phyloP scores from a whole-genome alignment of 2,113 vertebrate genomes.

The Parus major region DNA sequence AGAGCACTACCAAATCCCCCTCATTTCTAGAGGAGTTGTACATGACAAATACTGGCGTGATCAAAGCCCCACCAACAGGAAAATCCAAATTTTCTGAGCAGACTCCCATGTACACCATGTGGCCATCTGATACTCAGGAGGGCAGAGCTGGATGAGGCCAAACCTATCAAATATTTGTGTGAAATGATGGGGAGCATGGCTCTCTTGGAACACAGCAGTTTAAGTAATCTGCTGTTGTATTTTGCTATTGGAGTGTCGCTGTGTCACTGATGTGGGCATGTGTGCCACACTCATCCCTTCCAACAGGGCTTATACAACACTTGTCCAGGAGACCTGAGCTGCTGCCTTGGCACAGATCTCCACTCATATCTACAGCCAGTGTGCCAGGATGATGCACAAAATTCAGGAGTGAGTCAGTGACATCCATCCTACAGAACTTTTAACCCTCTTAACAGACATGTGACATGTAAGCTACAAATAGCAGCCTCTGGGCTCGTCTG shows the following conservation, averaged over 20 bases:
- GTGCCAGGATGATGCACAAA: not conserved
- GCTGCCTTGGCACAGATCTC: not conserved
- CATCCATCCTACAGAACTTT: not conserved
- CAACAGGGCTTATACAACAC: not conserved
- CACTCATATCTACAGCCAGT: not conserved
- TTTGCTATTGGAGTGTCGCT: not conserved
- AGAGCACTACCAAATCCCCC: not conserved
- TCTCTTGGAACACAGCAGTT: not conserved
- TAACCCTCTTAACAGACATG: not conserved
- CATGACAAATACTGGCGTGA: not conserved
- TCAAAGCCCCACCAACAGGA: not conserved
- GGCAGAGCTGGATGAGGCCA: not conserved
- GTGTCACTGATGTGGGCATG: not conserved
- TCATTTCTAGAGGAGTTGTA: not conserved
- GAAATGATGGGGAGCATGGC: rapidly evolving
- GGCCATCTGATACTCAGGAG: not conserved
- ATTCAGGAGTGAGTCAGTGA: not conserved
- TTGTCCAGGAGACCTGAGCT: not conserved
- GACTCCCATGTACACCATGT: not conserved
- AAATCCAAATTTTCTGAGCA: not conserved
- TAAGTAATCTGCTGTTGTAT: not conserved
- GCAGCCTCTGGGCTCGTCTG: not conserved
- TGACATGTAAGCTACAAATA: not conserved
- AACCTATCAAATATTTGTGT: not conserved
- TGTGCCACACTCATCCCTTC: not conserved